Base-by-base conservation (phyloP, 1,140 invertebrate genomes). In the Drosophila ohnishii region DNA sequence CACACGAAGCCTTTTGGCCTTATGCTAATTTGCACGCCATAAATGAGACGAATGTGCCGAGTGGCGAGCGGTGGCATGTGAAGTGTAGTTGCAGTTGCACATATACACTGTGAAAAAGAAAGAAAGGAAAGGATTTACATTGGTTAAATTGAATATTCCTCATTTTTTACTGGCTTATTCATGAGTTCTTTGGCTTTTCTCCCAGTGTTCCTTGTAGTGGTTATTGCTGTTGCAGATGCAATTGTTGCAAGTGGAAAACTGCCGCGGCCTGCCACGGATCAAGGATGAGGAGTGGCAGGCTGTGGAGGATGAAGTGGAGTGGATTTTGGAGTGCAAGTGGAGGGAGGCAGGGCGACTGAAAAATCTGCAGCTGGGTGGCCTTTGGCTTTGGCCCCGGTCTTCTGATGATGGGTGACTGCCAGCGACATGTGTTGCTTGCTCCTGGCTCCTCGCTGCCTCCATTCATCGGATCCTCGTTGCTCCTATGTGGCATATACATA, bases 1-100 rank as follows among this genome's bases (percentile, higher is more conserved):
- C 84, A 88, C 83, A 87, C 79, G 84, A 88, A 66, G 84, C 64
- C 78, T 71, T 59, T 60, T 59, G 79, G 83, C 75, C 58, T 42
- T 75, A 80, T 88, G 84, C 85, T 88, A 89, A 88, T 88, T 88
- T 88, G 85, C 84, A 89, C 76, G 77, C 85, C 85, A 89, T 88
- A 89, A 88, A 88, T 89, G 84, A 78, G 87, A 84, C 83, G 83
- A 88, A 87, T 87, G 80, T 88, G 83, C 64, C 78, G 84, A 87
- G 80, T 77, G 72, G 51, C 78, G 79, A 88, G 80, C 70, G 72
- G 57, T 77, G 74, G 64, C 57, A 62, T 47, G 51, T 70, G 74
- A 55, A 61, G 55, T 48, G 72, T 55, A 71, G 50, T 35, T 71
- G 67, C 50, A 47, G 28, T 69, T 51, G 45, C 58, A 63, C 35